phyloP scores from a whole-genome alignment of 2,888 invertebrate genomes.

The Alitta virens region DNA sequence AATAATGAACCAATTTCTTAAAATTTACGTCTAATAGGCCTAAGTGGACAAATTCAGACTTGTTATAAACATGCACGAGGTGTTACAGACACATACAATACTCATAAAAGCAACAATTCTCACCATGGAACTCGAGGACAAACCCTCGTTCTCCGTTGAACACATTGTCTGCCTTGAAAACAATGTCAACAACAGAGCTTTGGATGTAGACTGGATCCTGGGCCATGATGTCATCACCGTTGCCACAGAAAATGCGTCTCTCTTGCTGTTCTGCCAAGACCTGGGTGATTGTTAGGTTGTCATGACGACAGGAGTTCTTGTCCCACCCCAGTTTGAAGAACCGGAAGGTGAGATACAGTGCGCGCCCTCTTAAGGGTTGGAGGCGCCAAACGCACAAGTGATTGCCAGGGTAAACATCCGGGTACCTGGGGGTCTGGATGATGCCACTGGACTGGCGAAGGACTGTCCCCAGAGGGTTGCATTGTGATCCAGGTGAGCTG shows the following conservation, averaged over 20 bases:
- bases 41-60: not conserved
- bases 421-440: not conserved
- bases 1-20: too few species aligned
- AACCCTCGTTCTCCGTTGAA: not conserved
- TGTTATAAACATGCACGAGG: not conserved
- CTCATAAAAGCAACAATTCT: not conserved
- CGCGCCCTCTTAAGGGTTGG: not conserved
- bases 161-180: not conserved
- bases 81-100: too few species aligned
- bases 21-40: too few species aligned
- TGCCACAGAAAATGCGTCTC: not conserved
- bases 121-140: not conserved
- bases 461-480: not conserved
- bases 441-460: not conserved
- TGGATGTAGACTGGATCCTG: not conserved
- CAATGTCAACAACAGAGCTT: not conserved
- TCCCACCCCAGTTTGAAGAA: constrained; percentile 1
- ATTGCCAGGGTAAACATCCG: not conserved
- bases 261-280: not conserved
- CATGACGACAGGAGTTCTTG: not conserved
- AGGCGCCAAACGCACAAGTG: not conserved
- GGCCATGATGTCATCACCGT: not conserved
- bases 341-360: not conserved
- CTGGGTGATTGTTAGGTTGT: not conserved
- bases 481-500: not conserved